Percentiles rank a stretch among this genome's conserved stretches.
These are phyloP conservation scores for Caiman crocodilus DNA, from an alignment of 2,797 vertebrate genomes.

Conservation along the genomic window DNA sequence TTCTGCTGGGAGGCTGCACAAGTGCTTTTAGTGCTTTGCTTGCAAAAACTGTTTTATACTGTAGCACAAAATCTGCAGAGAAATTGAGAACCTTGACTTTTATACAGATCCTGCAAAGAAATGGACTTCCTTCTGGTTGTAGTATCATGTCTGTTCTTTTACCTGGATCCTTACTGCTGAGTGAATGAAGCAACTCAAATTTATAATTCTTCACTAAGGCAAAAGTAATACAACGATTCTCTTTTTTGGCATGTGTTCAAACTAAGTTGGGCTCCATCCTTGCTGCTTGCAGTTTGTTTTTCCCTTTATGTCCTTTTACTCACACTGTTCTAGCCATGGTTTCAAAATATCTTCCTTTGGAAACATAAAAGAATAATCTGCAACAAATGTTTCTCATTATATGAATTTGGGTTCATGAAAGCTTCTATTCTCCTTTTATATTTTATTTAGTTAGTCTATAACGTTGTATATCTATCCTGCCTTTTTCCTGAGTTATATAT, in stretches of 20 bases:
- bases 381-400: background rate
- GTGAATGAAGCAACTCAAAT: conserved; percentile 35
- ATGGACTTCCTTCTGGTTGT: conserved; percentile 9
- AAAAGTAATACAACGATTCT: conserved; percentile 14
- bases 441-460: too few relatives aligned
- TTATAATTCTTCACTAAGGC: background rate
- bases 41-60: background rate
- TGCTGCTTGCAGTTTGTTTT: background rate
- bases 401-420: too few relatives aligned
- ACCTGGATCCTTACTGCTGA: background rate
- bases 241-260: conserved; percentile 27
- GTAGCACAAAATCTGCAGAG: background rate
- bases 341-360: conserved; percentile 42
- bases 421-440: too few relatives aligned
- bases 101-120: background rate
- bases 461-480: too few relatives aligned
- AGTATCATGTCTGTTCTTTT: conserved; percentile 9
- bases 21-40: background rate
- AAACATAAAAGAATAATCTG: conserved; percentile 24
- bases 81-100: conserved; percentile 12
- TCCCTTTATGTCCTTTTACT: conserved; percentile 1
- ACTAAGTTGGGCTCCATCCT: background rate
- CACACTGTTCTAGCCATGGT: conserved; percentile 34
- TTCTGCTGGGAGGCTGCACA: background rate
- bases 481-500: background rate